A percentile compares a stretch with the other conserved stretches of the same genome.
Evolutionary conservation across 2,113 vertebrate species (phyloP).

Genomic region (Salvator merianae): DNA sequence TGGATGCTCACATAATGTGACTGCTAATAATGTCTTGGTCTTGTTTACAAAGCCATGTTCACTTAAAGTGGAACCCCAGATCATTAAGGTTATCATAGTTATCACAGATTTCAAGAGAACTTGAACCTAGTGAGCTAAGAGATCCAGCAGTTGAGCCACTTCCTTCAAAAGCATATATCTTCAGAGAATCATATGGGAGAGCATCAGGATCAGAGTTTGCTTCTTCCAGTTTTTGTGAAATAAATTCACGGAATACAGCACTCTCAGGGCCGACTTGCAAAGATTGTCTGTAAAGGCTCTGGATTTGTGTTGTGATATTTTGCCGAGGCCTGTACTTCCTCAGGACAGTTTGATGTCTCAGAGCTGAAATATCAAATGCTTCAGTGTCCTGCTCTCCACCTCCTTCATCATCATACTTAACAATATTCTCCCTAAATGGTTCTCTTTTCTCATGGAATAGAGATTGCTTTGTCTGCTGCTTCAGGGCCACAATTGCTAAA

Average conservation of each 20-base stretch:
- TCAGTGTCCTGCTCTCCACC: conserved; percentile 71
- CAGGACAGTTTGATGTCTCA: conserved; percentile 73
- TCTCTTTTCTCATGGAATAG: conserved; percentile 73
- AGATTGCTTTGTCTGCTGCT: conserved; percentile 72
- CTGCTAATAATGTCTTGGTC: accelerated
- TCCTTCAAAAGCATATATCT: conserved; percentile 87
- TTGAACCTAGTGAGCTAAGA: conserved; percentile 87
- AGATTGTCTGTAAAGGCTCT: conserved; percentile 84
- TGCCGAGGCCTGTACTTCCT: conserved; percentile 63
- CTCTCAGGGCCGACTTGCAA: conserved; percentile 87
- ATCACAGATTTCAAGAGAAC: conserved; percentile 54
- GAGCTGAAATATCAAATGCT: conserved; percentile 74
- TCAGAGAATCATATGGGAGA: conserved; percentile 87
- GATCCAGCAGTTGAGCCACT: conserved; percentile 85
- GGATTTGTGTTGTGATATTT: conserved; percentile 74
- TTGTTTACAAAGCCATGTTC: conserved; percentile 61
- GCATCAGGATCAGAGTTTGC: conserved; percentile 81
- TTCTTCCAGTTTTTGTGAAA: conserved; percentile 86
- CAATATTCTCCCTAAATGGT: conserved; percentile 83
- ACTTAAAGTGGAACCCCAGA: conserved; percentile 72
- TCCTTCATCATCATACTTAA: conserved; percentile 80
- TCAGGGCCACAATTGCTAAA: conserved; percentile 77
- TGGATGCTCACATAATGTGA: neutral
- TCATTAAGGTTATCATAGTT: conserved; percentile 69
- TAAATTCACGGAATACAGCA: conserved; percentile 86